Conservation (phyloP, 2,888 invertebrate genomes). For the Leptarthrus brevirostris region DNA sequence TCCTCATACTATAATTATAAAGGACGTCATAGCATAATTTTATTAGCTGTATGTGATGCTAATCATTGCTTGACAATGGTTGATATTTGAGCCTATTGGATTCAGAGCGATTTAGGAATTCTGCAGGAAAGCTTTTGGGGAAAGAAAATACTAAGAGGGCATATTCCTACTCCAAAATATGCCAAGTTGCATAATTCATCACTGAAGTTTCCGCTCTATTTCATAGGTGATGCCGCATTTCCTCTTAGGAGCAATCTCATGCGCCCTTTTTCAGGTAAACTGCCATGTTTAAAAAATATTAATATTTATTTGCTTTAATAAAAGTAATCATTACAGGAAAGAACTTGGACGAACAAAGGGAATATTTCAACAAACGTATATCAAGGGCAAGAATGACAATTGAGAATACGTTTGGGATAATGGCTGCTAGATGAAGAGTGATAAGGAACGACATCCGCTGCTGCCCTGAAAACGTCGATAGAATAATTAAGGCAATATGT, state of each 20-base stretch:
- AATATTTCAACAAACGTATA: slow-evolving; percentile 1
- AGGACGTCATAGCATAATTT: background rate
- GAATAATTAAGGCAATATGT: slow-evolving; percentile 52
- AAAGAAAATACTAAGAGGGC: background rate
- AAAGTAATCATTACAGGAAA: background rate
- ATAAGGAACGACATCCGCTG: slow-evolving; percentile 46
- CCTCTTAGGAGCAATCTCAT: slow-evolving; percentile 6
- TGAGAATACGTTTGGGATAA: slow-evolving; percentile 49
- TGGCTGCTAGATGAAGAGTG: slow-evolving; percentile 40
- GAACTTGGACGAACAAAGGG: background rate
- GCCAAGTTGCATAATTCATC: background rate
- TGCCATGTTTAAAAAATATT: background rate
- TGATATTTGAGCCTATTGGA: background rate
- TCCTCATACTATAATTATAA: slow-evolving; percentile 49
- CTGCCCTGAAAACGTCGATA: slow-evolving; percentile 50
- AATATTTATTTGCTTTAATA: background rate
- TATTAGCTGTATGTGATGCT: slow-evolving; percentile 14
- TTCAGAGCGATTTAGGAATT: background rate
- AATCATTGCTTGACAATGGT: background rate
- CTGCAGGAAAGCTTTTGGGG: background rate
- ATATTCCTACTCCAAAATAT: background rate
- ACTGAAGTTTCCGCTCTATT: background rate
- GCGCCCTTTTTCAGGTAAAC: slow-evolving; percentile 4
- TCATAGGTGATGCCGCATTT: background rate
- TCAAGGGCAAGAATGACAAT: slow-evolving; percentile 25